These are phyloP conservation scores for Ammodytes dubius DNA, from an alignment of 2,113 vertebrate genomes.

Conservation along the genomic window DNA sequence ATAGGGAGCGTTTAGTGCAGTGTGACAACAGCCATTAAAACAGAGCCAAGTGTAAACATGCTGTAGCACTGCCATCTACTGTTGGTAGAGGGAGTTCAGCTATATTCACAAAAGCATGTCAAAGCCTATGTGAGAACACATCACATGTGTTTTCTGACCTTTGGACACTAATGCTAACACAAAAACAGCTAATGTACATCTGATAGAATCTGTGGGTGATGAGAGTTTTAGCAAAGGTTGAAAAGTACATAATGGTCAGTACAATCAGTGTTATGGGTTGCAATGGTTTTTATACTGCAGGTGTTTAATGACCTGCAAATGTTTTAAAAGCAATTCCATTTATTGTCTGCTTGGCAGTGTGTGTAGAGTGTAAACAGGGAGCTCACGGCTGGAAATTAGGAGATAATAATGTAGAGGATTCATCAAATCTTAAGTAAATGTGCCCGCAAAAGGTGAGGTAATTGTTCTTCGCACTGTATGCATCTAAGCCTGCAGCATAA, in stretches of 20 bases:
- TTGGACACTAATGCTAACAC: conserved; percentile 28
- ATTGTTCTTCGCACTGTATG: conserved; percentile 1
- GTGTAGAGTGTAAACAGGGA: conserved; percentile 13
- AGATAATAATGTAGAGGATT: conserved; percentile 51
- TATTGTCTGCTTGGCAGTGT: not conserved
- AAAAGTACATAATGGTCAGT: not conserved
- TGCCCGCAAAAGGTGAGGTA: conserved; percentile 27
- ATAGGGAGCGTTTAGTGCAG: conserved; percentile 68
- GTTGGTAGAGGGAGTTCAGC: conserved; percentile 31
- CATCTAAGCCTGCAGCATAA: not conserved
- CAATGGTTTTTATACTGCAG: conserved; percentile 9
- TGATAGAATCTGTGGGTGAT: not conserved
- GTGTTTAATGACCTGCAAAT: conserved; percentile 26
- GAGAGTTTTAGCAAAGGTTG: conserved; percentile 18
- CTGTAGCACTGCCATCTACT: conserved; percentile 71
- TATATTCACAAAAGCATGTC: not conserved
- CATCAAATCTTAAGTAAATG: conserved; percentile 45
- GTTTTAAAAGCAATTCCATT: conserved; percentile 24
- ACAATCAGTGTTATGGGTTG: conserved; percentile 18
- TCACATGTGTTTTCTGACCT: conserved; percentile 26
- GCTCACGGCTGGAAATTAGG: conserved; percentile 29
- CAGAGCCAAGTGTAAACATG: conserved; percentile 28
- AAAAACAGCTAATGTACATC: not conserved
- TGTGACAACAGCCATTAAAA: conserved; percentile 62
- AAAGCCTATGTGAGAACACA: not conserved